Conservation (phyloP, 2,797 vertebrate genomes). For the Alectoris magna region DNA sequence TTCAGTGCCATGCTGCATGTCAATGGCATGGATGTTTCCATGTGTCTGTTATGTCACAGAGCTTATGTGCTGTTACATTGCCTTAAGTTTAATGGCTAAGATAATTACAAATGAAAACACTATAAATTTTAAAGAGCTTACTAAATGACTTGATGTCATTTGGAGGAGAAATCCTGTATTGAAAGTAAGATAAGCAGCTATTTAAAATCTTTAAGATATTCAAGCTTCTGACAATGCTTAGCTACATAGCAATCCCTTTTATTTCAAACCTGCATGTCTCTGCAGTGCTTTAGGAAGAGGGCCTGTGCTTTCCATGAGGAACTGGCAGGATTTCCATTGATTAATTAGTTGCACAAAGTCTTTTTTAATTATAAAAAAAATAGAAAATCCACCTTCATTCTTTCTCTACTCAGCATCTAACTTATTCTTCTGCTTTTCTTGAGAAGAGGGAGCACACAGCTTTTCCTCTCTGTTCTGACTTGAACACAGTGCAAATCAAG, state of each 20-base stretch:
- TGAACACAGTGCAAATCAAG: background rate
- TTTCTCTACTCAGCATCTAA: background rate
- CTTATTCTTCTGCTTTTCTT: background rate
- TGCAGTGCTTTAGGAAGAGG: background rate
- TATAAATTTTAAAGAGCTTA: background rate
- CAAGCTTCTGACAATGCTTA: background rate
- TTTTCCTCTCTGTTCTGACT: background rate
- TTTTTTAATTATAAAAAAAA: background rate
- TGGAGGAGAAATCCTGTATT: background rate
- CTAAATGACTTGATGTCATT: background rate
- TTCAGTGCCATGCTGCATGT: background rate
- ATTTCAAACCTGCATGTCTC: background rate
- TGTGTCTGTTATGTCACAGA: no score
- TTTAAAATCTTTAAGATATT: background rate
- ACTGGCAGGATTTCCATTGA: background rate
- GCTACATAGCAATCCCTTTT: background rate
- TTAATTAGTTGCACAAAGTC: background rate
- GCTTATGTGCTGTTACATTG: background rate
- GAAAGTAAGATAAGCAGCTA: background rate
- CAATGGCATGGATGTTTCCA: background rate
- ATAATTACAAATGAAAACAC: background rate
- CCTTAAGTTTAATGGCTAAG: background rate
- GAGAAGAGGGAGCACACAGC: background rate
- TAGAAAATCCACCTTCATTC: background rate
- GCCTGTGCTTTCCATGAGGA: background rate